Base-by-base conservation (phyloP, 1,140 invertebrate genomes). In the Palaemon carinicauda region DNA sequence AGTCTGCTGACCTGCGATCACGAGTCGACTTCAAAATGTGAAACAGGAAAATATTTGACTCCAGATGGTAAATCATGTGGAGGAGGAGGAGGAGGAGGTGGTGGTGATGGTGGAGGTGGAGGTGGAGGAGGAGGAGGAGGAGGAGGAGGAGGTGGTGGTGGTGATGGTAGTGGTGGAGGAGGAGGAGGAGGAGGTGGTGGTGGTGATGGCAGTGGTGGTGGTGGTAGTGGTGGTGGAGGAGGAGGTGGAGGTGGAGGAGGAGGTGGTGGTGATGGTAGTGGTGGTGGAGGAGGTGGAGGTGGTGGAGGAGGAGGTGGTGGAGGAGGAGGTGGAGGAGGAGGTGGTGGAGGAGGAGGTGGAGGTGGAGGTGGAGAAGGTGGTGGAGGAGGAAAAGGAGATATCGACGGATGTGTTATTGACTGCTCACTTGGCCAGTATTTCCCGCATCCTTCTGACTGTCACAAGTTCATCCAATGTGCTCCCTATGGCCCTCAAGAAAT, bases 401-500 rank as follows among this genome's bases (percentile, higher is more conserved):
- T 82, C 54, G 86, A 87, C 10, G 86, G 79, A 15, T 87, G 84
- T 51, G 77, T 71, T 31, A 79, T 87, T 29, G 29, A 60, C 33
- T 87, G 84, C 21, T 21, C 27, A n/a, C 53, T 86, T 3, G 74
- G 83, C 19, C 14, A 80, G 71, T 81, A 81, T 31, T 50, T 81
- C 1, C 78, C 71, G 1, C 82, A 71, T 7, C 85, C 85, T 9
- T 71, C 77, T 29, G 78, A 87, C 85, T 87, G 85, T 53, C 56
- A 53, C 29, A 87, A 54, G 71, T 82, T 82, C n/a, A 87, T 87
- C 69, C 79, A 82, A 80, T 82, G 86, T 21, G 69, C 80, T 14
- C 80, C n/a, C n/a, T n/a, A n/a, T n/a, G n/a, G n/a, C n/a, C n/a
- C n/a, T n/a, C n/a, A n/a, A n/a, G n/a, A n/a, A n/a, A n/a, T n/a